Base-by-base conservation (phyloP, 2,113 vertebrate genomes). In the Phocoena sinus region DNA sequence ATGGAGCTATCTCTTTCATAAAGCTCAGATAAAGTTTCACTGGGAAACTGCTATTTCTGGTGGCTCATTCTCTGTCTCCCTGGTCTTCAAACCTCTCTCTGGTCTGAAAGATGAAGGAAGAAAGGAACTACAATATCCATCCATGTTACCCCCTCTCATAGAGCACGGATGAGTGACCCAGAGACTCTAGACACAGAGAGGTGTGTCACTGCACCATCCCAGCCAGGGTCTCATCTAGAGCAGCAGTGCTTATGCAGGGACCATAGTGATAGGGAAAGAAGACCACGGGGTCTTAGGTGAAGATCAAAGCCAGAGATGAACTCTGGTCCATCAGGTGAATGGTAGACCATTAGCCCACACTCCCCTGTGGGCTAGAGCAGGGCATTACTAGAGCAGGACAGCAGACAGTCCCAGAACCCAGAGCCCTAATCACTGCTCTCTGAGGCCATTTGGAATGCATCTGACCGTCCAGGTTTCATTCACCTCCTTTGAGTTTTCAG, bases 381-480 rank as follows among this genome's bases (percentile, higher is more conserved):
- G 53, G 50, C 11, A 13, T 36, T 56, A 79, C 76, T 56, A 79
- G 76, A 79, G 5, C 56, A 60, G 20, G 41, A 28, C 85, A 53
- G 86, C 87, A 94, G 79, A 93, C 38, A n/a, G 62, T 20, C 71
- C 7, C 0, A 12, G 79, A 0, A 47, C 65, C 70, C 62, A 60
- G 80, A 93, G 25, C 84, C 73, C 0, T 11, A 68, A 94, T 12
- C 36, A 71, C 62, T 56, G 6, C 4, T 56, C 12, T 83, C 86
- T 96, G 77, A 94, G 96, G 68, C n/a, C 36, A 6, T 81, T 97
- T 92, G 47, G 28, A 91, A 41, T 62, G 93, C 11, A 0, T 88
- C 13, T 26, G 92, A 92, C 0, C 56, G 56, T 77, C 62, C 10
- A 77, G 86, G 96, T 97, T 96, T 97, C 91, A 95, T 90, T 94